These are phyloP conservation scores for Dichetophora obliterata DNA, from an alignment of 2,888 invertebrate genomes.

Conservation along the genomic window DNA sequence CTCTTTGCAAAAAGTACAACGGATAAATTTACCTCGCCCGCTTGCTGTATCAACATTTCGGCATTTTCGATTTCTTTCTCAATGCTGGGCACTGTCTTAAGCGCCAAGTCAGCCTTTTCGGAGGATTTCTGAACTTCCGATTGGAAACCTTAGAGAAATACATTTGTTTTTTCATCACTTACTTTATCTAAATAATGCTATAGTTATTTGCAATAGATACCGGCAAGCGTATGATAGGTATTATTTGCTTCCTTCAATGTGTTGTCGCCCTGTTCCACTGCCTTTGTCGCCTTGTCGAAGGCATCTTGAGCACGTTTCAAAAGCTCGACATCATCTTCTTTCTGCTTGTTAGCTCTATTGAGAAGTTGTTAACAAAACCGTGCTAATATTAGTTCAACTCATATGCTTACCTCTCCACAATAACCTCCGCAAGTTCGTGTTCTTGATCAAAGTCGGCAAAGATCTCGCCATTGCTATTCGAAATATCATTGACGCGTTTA, in stretches of 20 bases:
- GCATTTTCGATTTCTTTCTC: slow-evolving; percentile 80
- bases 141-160: slow-evolving; percentile 80
- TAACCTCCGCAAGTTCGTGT: slow-evolving; percentile 75
- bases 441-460: slow-evolving; percentile 78
- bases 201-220: too few species aligned
- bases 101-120: slow-evolving; percentile 82
- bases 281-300: slow-evolving; percentile 82
- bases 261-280: slow-evolving; percentile 86
- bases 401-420: slow-evolving; percentile 71
- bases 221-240: slow-evolving; percentile 77
- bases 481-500: slow-evolving; percentile 58
- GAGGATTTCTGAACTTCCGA: slow-evolving; percentile 89
- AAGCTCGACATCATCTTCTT: slow-evolving; percentile 83
- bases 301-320: slow-evolving; percentile 84
- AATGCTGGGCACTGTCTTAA: slow-evolving; percentile 82
- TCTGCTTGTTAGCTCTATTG: slow-evolving; percentile 75
- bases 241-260: slow-evolving; percentile 84
- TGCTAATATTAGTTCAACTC: background rate
- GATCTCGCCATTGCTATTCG: slow-evolving; percentile 70
- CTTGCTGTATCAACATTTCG: slow-evolving; percentile 77
- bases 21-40: slow-evolving; percentile 74
- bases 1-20: background rate
- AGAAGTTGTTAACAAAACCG: too few species aligned
- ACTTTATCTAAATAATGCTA: too few species aligned
- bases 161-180: too few species aligned